A percentile compares a stretch with the other conserved stretches of the same genome.
Conservation (phyloP, 2,888 invertebrate genomes). For the Rhingia rostrata region DNA sequence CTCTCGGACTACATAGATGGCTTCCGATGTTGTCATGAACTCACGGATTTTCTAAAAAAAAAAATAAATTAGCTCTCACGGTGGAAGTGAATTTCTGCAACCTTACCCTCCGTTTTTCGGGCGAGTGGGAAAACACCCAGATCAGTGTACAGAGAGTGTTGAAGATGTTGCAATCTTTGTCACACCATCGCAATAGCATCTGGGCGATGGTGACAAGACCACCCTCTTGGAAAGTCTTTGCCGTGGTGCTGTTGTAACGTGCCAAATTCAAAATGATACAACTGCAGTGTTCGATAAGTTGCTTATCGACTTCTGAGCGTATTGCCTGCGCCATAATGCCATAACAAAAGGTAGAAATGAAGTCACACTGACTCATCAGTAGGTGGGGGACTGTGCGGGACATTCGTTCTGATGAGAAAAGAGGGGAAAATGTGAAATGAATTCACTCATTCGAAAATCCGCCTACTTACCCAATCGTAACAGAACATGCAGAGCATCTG, state of each 20-base stretch:
- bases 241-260: conserved; percentile 86
- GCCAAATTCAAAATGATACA: conserved; percentile 87
- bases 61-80: conserved; percentile 7
- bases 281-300: conserved; percentile 82
- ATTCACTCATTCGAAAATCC: conserved; percentile 10
- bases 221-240: conserved; percentile 86
- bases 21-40: conserved; percentile 82
- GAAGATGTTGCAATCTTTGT: conserved; percentile 86
- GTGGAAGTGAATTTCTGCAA: not conserved
- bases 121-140: conserved; percentile 85
- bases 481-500: conserved; percentile 79
- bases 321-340: conserved; percentile 83
- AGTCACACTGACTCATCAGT: conserved; percentile 80
- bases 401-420: conserved; percentile 78
- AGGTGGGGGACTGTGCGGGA: conserved; percentile 82
- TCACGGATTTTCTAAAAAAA: conserved; percentile 80
- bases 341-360: conserved; percentile 82
- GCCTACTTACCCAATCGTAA: conserved; percentile 78
- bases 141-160: conserved; percentile 87
- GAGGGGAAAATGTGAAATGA: not conserved
- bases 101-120: conserved; percentile 79
- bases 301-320: conserved; percentile 82
- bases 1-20: conserved; percentile 82
- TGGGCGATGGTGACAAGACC: conserved; percentile 86
- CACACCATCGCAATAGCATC: conserved; percentile 87